phyloP scores from a whole-genome alignment of 2,888 invertebrate species.

The Lepidochrysops patricia region DNA sequence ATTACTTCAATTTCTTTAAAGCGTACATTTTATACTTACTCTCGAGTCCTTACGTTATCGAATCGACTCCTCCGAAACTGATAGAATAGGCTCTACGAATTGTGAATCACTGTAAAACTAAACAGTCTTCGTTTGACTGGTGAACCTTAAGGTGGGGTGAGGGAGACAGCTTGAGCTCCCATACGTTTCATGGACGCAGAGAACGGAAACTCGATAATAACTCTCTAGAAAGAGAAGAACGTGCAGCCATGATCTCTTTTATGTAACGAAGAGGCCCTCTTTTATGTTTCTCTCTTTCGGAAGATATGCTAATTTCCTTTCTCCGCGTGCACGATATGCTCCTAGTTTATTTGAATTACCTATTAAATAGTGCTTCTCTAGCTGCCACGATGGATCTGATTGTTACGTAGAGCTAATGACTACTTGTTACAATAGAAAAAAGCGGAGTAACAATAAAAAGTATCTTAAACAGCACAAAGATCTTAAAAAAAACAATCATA shows the following conservation, averaged over 20 bases:
- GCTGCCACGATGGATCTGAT: neutral
- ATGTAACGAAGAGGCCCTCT: too few relatives aligned
- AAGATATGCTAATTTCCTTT: neutral
- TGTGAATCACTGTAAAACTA: conserved; percentile 63
- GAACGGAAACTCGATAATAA: neutral
- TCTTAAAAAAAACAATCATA: neutral
- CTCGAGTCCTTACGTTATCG: conserved; percentile 59
- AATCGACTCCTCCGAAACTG: conserved; percentile 36
- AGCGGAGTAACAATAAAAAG: neutral
- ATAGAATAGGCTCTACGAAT: conserved; percentile 37
- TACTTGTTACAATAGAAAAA: neutral
- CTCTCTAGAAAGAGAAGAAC: neutral
- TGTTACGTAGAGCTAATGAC: neutral
- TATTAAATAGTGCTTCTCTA: conserved; percentile 11
- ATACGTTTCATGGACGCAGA: conserved; percentile 23
- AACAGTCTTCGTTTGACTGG: conserved; percentile 70
- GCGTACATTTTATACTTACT: conserved; percentile 73
- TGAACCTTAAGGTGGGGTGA: conserved; percentile 44
- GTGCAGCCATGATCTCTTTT: neutral
- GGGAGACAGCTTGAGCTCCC: conserved; percentile 61
- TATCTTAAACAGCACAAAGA: neutral
- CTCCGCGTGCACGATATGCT: neutral
- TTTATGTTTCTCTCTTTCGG: neutral
- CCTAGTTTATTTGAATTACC: neutral
- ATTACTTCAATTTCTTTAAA: conserved; percentile 71